phyloP scores from a whole-genome alignment of 1,140 invertebrate genomes.

The Dryas iulia region DNA sequence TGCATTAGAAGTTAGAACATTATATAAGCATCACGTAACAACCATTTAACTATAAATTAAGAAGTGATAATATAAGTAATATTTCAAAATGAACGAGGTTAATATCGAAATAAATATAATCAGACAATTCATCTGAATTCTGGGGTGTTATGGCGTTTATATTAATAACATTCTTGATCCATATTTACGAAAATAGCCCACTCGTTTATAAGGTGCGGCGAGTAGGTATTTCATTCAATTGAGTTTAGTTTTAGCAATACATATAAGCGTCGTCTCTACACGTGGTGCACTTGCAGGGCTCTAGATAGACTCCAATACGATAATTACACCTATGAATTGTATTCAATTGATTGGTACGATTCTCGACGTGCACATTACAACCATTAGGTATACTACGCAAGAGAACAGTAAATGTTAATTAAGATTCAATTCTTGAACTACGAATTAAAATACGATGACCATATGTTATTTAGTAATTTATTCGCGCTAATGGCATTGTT shows the following conservation, averaged over 20 bases:
- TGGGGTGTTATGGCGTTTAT: background rate
- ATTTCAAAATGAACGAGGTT: background rate
- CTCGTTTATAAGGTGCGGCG: constrained; percentile 10
- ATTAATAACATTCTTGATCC: background rate
- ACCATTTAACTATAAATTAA: background rate
- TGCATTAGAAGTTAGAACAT: background rate
- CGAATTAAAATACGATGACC: background rate
- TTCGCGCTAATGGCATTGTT: background rate
- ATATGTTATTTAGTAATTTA: background rate
- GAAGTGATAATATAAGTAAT: background rate
- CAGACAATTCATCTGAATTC: background rate
- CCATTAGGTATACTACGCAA: background rate
- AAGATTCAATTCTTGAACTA: background rate
- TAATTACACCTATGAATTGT: constrained; percentile 21
- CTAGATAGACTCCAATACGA: constrained; percentile 14
- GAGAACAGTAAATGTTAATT: background rate
- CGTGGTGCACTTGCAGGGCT: constrained; percentile 7
- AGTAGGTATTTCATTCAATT: constrained; percentile 12
- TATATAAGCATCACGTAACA: background rate
- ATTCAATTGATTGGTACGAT: constrained; percentile 17
- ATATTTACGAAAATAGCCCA: constrained; percentile 17
- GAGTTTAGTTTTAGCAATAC: constrained; percentile 11
- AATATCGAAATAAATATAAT: background rate
- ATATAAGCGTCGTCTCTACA: background rate
- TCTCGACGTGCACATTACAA: constrained; percentile 10